Base-by-base conservation (phyloP, 2,888 invertebrate species). In the Nasonovia ribisnigri region DNA sequence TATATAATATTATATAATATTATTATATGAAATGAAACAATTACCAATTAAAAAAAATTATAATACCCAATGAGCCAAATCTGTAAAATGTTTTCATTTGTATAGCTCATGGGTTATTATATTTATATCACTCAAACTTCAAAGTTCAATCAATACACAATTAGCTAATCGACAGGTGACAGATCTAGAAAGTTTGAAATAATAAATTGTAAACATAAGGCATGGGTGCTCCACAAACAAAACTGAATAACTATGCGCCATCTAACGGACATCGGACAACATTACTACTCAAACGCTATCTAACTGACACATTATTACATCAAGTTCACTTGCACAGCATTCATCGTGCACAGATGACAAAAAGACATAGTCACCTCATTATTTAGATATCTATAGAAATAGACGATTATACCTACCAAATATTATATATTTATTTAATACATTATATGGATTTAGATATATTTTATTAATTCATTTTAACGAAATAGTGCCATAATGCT, bases 241-340 rank as follows among this genome's bases (percentile, higher is more conserved):
- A 86, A 86, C 13, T 51, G 13, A 36, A 42, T 29, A 42, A 10
- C 29, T 1, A 24, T 84, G 86, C 77, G 92, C 92, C 1, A 92
- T 92, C 92, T 92, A 42, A 5, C 92, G 92, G 88, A 88, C n/a
- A 42, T 36, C 3, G 8, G 10, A 87, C 51, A 5, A 43, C n/a
- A 6, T 11, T 36, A 29, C 26, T 60, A 77, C 88, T 29, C 6
- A 5, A 88, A 20, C 67, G 67, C 88, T 43, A 92, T 43, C 67
- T 42, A 54, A 6, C 67, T 26, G n/a, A 77, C 77, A 77, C 8
- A 77, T 77, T 77, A 36, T 20, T 77, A 67, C 36, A 36, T 2
- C 0, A 26, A 77, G 36, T 77, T 77, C 8, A 36, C 36, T 36
- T 8, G 8, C 6, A 36, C 3, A 36, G 8, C 1, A 36, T 57